Evolutionary conservation across 2,797 vertebrate genomes (phyloP), one percentile per base, ranked within the genome.

Genomic region (Pipistrellus kuhlii): DNA sequence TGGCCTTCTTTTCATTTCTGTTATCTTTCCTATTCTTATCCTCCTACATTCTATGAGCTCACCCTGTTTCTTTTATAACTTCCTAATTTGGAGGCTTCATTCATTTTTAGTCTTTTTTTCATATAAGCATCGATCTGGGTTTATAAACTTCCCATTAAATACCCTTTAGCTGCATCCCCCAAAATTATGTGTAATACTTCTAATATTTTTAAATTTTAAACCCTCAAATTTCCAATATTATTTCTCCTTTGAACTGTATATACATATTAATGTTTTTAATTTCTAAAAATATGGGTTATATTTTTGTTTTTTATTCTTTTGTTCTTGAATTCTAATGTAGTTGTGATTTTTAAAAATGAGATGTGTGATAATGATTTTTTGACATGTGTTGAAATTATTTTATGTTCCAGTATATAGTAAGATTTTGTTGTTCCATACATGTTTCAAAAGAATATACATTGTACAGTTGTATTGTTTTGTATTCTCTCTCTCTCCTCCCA

Each of bases 91-190:
- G 41, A 80, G 44, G 23, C 68, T 80, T 62, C 87, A 78, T 46
- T 93, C 90, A 78, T n/a, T 69, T 87, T 94, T 55, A 93, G 44
- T 9, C 20, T 90, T 87, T 87, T 92, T 77, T 41, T 87, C 88
- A 62, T 73, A 23, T 57, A 90, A 86, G 9, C 20, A 81, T 81
- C 85, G 76, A 81, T 81, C 85, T 85, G 38, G 27, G 53, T 92
- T 51, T 72, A 77, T 53, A 94, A 55, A 62, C 35, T 76, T 88
- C 14, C 30, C 27, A 3, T 76, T 59, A 90, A 91, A 66, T 64
- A 76, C 9, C 14, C 32, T 66, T 86, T 38, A 35, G 23, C 5
- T 64, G 3, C 64, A 84, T 25, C 27, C 20, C 25, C 27, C 9
- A 48, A 93, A 81, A 44, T 51, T 62, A 41, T 53, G 15, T 41